Percentiles rank a stretch among this genome's conserved stretches.
Evolutionary conservation across 1,140 invertebrate species (phyloP).

Genomic region (Littorina saxatilis): DNA sequence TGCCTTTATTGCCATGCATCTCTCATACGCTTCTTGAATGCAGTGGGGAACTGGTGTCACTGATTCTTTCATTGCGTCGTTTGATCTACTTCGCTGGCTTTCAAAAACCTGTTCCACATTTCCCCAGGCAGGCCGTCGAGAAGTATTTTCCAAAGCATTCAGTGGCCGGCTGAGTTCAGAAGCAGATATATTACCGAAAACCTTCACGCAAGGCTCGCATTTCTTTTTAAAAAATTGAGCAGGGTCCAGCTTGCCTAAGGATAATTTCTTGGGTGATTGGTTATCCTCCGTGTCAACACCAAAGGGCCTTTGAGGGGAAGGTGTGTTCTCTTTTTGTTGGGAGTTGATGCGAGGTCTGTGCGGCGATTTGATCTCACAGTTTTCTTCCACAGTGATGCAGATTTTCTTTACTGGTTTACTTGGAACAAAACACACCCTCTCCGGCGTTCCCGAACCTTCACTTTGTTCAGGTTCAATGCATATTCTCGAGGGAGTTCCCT

Average conservation of each 20-base stretch:
- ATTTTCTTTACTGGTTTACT: no score
- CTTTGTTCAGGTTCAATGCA: no score
- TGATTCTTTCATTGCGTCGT: background rate
- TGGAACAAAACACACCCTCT: no score
- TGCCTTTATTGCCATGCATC: background rate
- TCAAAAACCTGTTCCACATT: background rate
- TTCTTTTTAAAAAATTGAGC: background rate
- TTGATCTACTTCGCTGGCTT: background rate
- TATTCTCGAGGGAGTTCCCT: no score
- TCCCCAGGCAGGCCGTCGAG: background rate
- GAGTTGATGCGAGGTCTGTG: no score
- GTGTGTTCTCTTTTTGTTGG: no score
- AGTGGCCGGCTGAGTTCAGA: background rate
- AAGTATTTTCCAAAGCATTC: background rate
- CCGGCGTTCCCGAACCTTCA: no score
- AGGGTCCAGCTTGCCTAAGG: background rate
- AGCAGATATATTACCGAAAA: background rate
- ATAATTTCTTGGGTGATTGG: background rate
- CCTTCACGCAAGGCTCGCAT: background rate
- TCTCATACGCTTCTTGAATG: background rate
- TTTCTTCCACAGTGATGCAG: no score
- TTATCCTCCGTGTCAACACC: background rate
- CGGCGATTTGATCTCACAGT: no score
- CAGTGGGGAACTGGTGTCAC: background rate
- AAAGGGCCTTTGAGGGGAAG: background rate